These are phyloP conservation scores for Microcaecilia unicolor DNA, from an alignment of 2,797 vertebrate genomes.

Conservation along the genomic window DNA sequence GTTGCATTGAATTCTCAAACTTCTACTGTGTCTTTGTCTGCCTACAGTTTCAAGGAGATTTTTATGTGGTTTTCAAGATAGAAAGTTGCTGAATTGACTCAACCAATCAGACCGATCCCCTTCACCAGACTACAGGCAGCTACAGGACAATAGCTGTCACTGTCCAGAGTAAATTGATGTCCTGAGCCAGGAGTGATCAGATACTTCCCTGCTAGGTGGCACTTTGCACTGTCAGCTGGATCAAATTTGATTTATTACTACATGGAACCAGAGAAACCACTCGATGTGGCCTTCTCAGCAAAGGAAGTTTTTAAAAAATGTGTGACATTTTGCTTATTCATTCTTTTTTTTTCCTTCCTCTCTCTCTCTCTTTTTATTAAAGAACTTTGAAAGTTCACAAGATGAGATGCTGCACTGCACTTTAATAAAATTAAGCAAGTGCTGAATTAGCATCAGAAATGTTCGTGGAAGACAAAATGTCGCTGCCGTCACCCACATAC, in stretches of 20 bases:
- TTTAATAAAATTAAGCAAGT: conserved; percentile 19
- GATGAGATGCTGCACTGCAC: conserved; percentile 4
- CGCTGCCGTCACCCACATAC: not conserved
- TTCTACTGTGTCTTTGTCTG: rapidly evolving
- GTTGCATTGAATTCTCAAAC: too few species aligned
- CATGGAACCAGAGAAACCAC: conserved; percentile 1
- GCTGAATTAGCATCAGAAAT: conserved; percentile 23
- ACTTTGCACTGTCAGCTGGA: conserved; percentile 4
- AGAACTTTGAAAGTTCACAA: conserved; percentile 5
- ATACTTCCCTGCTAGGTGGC: not conserved
- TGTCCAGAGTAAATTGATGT: not conserved
- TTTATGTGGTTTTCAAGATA: too few species aligned
- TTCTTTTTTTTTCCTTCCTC: conserved; percentile 6
- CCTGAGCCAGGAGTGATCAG: not conserved
- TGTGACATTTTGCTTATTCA: conserved; percentile 3
- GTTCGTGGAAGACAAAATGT: conserved; percentile 21
- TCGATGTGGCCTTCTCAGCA: conserved; percentile 1
- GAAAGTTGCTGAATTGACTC: too few species aligned
- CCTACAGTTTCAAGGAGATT: not conserved
- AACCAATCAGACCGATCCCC: not conserved
- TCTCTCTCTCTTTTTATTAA: too few species aligned
- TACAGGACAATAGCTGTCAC: not conserved
- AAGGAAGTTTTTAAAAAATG: not conserved
- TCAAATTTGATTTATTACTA: conserved; percentile 15
- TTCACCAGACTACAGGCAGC: not conserved